These are phyloP conservation scores for Parazoanthus atlanticus DNA, from an alignment of 92 coral and sea anemone genomes.

Conservation along the genomic window DNA sequence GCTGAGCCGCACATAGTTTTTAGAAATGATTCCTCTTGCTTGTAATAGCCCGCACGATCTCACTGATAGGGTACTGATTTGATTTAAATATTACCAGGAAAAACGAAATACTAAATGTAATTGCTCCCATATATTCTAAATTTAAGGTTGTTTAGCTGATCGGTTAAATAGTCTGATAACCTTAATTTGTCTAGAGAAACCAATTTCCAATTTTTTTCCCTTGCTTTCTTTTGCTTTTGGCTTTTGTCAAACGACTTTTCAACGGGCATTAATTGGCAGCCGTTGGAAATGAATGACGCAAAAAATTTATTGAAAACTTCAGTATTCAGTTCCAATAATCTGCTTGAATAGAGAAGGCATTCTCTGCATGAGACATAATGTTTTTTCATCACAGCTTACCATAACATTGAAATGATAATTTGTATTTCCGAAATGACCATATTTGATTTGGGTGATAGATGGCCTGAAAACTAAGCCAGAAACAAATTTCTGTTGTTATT, in stretches of 20 bases:
- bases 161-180: neutral
- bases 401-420: conserved; percentile 2
- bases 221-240: neutral
- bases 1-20: neutral
- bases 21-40: neutral
- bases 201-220: neutral
- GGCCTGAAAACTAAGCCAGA: too few species aligned
- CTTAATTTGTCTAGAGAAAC: neutral
- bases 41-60: neutral
- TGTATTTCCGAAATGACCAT: conserved; percentile 3
- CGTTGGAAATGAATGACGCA: neutral
- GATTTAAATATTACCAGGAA: neutral
- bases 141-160: neutral
- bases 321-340: neutral
- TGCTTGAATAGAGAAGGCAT: neutral
- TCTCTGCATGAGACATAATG: neutral
- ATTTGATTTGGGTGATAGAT: neutral
- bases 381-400: neutral
- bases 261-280: neutral
- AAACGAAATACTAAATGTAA: neutral
- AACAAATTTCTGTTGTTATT: neutral
- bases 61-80: neutral
- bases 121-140: neutral
- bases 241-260: neutral
- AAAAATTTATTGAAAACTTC: neutral